A percentile compares a stretch with the other conserved stretches of the same genome.
Conservation (phyloP, 2,113 vertebrate species). For the Heptranchias perlo region DNA sequence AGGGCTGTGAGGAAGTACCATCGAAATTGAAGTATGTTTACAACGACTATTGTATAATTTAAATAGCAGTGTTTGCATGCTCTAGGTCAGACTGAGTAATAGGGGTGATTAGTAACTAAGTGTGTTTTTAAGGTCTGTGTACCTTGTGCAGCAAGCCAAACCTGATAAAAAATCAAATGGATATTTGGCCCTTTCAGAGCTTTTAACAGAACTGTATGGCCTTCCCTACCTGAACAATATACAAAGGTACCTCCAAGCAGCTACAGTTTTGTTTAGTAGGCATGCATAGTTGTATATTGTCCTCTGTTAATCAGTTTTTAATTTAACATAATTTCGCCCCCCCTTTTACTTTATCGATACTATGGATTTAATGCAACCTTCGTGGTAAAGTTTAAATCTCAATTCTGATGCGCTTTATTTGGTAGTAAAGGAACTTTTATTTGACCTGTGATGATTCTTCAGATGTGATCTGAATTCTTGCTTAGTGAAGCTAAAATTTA, state of each 20-base stretch:
- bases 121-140: not conserved
- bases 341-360: not conserved
- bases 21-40: constrained; percentile 87
- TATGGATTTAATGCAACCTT: not conserved
- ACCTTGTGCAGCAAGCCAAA: not conserved
- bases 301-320: not conserved
- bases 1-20: constrained; percentile 81
- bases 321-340: not conserved
- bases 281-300: no score
- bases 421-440: not conserved
- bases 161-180: not conserved
- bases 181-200: not conserved
- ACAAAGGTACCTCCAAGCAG: not conserved
- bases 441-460: not conserved
- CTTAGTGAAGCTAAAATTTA: not conserved
- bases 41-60: not conserved
- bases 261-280: not conserved
- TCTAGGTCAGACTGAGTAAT: not conserved
- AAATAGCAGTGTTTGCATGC: not conserved
- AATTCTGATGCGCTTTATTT: not conserved
- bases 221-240: not conserved
- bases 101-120: not conserved
- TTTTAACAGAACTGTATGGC: not conserved
- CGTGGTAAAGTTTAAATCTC: not conserved
- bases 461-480: not conserved